A percentile compares a stretch with the other conserved stretches of the same genome.
Evolutionary conservation across 2,888 invertebrate species (phyloP).

Genomic region (Aplocera efformata): DNA sequence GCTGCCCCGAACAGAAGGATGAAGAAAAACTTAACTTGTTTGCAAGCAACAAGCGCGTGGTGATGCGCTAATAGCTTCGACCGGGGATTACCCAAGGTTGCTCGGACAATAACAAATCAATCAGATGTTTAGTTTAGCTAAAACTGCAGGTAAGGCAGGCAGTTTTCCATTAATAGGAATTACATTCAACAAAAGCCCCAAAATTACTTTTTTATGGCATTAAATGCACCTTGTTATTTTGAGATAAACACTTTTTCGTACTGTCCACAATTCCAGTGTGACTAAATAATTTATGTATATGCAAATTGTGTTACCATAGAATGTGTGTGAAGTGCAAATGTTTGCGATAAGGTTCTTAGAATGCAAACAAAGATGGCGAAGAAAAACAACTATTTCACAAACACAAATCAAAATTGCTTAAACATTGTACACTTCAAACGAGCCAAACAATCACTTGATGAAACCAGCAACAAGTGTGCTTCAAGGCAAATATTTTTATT

Average conservation of each 20-base stretch:
- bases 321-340: no score
- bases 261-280: no score
- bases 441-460: constrained; percentile 14
- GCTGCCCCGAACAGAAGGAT: no score
- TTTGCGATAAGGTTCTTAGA: no score
- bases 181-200: no score
- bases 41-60: constrained; percentile 5
- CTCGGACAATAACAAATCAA: constrained; percentile 9
- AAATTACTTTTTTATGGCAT: no score
- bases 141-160: neutral
- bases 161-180: no score
- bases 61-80: constrained; percentile 13
- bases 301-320: no score
- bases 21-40: constrained; percentile 4
- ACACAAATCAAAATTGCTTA: constrained; percentile 1
- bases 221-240: no score
- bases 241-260: no score
- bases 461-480: constrained; percentile 8
- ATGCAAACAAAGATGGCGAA: neutral
- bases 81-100: constrained; percentile 20
- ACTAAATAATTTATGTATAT: no score
- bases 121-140: neutral
- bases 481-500: constrained; percentile 30
- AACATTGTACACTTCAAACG: constrained; percentile 6
- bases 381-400: constrained; percentile 1